phyloP scores from a whole-genome alignment of 2,888 invertebrate genomes.

The Acleris cristana region DNA sequence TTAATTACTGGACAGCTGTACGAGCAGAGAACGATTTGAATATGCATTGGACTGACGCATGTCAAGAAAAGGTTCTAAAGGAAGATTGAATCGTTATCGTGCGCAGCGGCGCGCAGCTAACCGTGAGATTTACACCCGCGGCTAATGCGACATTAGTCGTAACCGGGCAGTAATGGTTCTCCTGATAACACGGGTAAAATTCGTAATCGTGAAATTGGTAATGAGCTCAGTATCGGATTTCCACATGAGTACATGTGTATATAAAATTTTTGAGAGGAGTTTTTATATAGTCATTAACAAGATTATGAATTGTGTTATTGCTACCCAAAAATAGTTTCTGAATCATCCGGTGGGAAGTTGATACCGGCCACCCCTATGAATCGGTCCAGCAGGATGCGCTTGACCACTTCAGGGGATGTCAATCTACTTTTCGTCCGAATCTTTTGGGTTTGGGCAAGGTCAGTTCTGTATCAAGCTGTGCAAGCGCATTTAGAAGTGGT shows the following conservation, averaged over 20 bases:
- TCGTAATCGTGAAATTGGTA: constrained; percentile 12
- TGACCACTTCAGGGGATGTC: too few relatives aligned
- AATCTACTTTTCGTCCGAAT: too few relatives aligned
- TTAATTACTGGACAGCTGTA: not conserved
- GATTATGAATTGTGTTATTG: not conserved
- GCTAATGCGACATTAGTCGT: constrained; percentile 7
- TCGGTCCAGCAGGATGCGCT: too few relatives aligned
- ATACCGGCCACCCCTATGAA: not conserved
- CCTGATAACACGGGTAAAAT: constrained; percentile 13
- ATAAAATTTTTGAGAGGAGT: not conserved
- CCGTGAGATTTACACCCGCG: not conserved
- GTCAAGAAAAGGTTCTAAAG: not conserved
- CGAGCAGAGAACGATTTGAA: not conserved
- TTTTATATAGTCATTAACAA: not conserved
- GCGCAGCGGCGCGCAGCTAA: constrained; percentile 4
- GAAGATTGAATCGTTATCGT: not conserved
- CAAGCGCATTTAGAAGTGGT: too few relatives aligned
- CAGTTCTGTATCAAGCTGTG: too few relatives aligned
- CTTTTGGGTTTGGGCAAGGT: too few relatives aligned
- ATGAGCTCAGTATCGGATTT: constrained; percentile 5
- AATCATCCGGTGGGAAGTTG: not conserved
- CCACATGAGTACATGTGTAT: constrained; percentile 2
- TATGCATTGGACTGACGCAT: not conserved
- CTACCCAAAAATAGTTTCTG: not conserved
- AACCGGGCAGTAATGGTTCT: constrained; percentile 8